phyloP scores from a whole-genome alignment of 2,113 vertebrate species.

The Aphyosemion australe region DNA sequence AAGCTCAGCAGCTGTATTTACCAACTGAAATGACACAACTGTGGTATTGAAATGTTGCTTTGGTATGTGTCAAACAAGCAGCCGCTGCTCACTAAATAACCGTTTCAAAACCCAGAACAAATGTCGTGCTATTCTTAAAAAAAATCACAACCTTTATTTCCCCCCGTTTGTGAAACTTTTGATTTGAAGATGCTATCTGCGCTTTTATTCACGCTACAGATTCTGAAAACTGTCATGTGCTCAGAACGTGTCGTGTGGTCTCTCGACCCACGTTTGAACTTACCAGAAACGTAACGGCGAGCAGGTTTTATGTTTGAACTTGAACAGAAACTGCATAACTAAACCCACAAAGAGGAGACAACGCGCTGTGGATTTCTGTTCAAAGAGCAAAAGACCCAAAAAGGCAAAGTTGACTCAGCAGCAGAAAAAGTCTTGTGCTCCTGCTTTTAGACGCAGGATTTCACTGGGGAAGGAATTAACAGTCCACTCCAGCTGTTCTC shows the following conservation, averaged over 20 bases:
- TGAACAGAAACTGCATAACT: constrained; percentile 4
- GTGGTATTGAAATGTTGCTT: too few relatives aligned
- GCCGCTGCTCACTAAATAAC: too few relatives aligned
- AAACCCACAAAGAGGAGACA: background rate
- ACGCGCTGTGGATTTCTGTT: background rate
- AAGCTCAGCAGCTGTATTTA: too few relatives aligned
- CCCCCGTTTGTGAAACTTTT: background rate
- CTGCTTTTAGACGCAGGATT: constrained; percentile 57
- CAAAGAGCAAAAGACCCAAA: constrained; percentile 28
- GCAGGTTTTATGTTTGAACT: background rate
- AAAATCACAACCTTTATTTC: background rate
- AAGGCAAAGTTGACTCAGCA: constrained; percentile 20
- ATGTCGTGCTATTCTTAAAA: too few relatives aligned
- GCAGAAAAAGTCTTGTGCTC: constrained; percentile 3
- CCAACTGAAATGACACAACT: too few relatives aligned
- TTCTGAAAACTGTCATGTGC: background rate
- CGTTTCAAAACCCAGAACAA: too few relatives aligned
- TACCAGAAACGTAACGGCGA: constrained; percentile 4
- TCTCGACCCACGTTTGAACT: constrained; percentile 33
- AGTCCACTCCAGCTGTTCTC: constrained; percentile 47
- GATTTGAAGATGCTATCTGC: background rate
- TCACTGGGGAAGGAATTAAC: constrained; percentile 58
- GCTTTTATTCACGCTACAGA: background rate
- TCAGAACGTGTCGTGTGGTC: constrained; percentile 24
- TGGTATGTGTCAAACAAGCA: too few relatives aligned